Evolutionary conservation across 2,113 vertebrate species (phyloP).

Genomic region (Elephas maximus): DNA sequence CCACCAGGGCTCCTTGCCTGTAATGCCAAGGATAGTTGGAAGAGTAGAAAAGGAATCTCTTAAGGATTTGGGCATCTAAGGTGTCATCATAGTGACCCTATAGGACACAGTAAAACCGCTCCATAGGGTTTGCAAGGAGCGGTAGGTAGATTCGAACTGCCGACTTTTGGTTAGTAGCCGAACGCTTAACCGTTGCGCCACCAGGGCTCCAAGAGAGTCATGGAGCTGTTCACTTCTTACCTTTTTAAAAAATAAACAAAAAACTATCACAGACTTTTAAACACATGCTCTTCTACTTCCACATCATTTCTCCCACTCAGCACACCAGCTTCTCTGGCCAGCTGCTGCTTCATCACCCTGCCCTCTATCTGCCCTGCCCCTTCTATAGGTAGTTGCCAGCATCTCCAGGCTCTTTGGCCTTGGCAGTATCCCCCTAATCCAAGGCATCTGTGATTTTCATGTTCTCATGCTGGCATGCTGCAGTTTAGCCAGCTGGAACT

Average conservation of each 20-base stretch:
- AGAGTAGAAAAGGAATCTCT: constrained; percentile 34
- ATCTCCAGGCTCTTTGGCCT: constrained; percentile 49
- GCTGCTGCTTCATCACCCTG: not conserved
- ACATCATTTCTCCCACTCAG: constrained; percentile 42
- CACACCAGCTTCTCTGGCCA: constrained; percentile 57
- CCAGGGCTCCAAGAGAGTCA: not conserved
- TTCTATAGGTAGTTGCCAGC: constrained; percentile 33
- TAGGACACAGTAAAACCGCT: too few relatives aligned
- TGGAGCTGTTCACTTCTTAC: not conserved
- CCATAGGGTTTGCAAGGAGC: too few relatives aligned
- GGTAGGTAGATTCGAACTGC: too few relatives aligned
- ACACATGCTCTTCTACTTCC: not conserved
- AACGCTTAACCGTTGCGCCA: too few relatives aligned
- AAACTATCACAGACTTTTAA: constrained; percentile 46
- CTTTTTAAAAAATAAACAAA: constrained; percentile 59
- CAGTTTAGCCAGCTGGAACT: constrained; percentile 61
- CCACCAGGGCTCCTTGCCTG: not conserved
- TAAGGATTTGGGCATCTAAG: constrained; percentile 13
- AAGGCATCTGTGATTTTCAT: constrained; percentile 54
- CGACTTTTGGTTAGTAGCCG: too few relatives aligned
- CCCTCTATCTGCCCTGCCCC: not conserved
- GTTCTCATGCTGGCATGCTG: constrained; percentile 42
- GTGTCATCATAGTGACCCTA: too few relatives aligned
- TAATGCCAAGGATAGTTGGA: constrained; percentile 18
- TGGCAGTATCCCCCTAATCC: not conserved